A percentile compares a stretch with the other conserved stretches of the same genome.
These are phyloP conservation scores for Botia kubotai DNA, from an alignment of 2,797 vertebrate genomes.

Conservation along the genomic window DNA sequence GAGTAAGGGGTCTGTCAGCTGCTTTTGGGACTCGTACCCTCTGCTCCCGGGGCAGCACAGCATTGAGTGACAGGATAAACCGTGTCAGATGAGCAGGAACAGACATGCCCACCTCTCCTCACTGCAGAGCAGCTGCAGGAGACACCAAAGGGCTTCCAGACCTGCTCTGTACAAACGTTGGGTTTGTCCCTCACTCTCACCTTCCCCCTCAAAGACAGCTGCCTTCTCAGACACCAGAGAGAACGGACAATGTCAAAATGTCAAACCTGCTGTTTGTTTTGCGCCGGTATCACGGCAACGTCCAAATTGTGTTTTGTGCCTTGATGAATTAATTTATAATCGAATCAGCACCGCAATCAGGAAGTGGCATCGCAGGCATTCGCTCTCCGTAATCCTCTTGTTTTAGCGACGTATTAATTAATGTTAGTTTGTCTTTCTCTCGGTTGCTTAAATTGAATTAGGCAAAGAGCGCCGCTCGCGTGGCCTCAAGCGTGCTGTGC, in stretches of 20 bases:
- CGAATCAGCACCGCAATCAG: constrained; percentile 71
- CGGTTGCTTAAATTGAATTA: constrained; percentile 69
- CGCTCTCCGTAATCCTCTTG: constrained; percentile 68
- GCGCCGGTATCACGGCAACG: constrained; percentile 20
- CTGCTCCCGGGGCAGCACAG: constrained; percentile 39
- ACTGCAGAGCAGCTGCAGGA: constrained; percentile 56
- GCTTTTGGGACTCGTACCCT: constrained; percentile 52
- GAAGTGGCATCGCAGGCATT: constrained; percentile 62
- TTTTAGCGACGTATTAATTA: constrained; percentile 75
- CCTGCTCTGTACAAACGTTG: constrained; percentile 25
- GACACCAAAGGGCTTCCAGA: constrained; percentile 4
- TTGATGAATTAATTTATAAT: constrained; percentile 68
- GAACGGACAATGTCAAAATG: constrained; percentile 31
- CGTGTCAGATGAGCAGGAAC: constrained; percentile 50
- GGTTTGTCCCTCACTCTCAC: constrained; percentile 35
- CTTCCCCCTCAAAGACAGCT: constrained; percentile 48
- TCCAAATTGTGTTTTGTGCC: constrained; percentile 65
- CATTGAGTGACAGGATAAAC: constrained; percentile 62
- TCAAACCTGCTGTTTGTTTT: constrained; percentile 14
- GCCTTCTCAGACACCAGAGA: constrained; percentile 20
- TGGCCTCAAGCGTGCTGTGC: constrained; percentile 34
- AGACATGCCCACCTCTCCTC: constrained; percentile 37
- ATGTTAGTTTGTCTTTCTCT: constrained; percentile 58
- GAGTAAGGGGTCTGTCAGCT: constrained; percentile 40
- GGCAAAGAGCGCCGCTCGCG: constrained; percentile 52